Evolutionary conservation across 1,140 invertebrate species (phyloP).

Genomic region (Drosophila kurseongensis): DNA sequence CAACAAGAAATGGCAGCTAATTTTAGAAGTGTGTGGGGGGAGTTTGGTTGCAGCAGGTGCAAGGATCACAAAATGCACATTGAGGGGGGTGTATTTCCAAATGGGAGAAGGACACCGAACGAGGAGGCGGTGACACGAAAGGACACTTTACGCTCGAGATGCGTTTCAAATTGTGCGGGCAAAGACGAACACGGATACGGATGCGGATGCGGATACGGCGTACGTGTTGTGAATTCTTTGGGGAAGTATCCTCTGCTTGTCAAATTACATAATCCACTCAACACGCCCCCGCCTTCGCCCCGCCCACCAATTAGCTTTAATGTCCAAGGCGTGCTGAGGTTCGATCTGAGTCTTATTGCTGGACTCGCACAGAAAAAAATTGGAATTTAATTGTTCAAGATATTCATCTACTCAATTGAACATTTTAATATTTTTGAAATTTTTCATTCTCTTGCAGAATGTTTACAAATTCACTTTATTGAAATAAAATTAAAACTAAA

Average conservation of each 20-base stretch:
- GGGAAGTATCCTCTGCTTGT: slow-evolving; percentile 35
- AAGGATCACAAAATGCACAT: slow-evolving; percentile 70
- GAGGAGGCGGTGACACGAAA: slow-evolving; percentile 60
- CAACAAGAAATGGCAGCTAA: slow-evolving; percentile 75
- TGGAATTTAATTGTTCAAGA: neutral
- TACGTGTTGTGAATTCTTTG: slow-evolving; percentile 72
- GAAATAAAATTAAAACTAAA: no score
- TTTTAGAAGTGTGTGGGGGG: slow-evolving; percentile 9
- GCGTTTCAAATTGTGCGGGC: slow-evolving; percentile 61
- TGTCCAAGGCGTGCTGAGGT: slow-evolving; percentile 54
- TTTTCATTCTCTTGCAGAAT: no score
- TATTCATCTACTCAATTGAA: neutral
- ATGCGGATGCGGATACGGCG: slow-evolving; percentile 50
- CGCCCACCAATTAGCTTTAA: slow-evolving; percentile 45
- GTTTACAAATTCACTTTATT: no score
- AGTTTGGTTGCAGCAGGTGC: slow-evolving; percentile 62
- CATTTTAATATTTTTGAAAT: neutral
- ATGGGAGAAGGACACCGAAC: slow-evolving; percentile 13
- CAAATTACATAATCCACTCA: slow-evolving; percentile 58
- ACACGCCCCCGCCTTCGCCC: slow-evolving; percentile 4
- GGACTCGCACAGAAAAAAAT: slow-evolving; percentile 2
- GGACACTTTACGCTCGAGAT: slow-evolving; percentile 80
- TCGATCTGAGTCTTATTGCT: slow-evolving; percentile 44
- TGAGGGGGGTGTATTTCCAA: slow-evolving; percentile 13
- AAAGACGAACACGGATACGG: slow-evolving; percentile 56